These are phyloP conservation scores for Dipodomys spectabilis DNA, from an alignment of 2,113 vertebrate genomes.

Conservation along the genomic window DNA sequence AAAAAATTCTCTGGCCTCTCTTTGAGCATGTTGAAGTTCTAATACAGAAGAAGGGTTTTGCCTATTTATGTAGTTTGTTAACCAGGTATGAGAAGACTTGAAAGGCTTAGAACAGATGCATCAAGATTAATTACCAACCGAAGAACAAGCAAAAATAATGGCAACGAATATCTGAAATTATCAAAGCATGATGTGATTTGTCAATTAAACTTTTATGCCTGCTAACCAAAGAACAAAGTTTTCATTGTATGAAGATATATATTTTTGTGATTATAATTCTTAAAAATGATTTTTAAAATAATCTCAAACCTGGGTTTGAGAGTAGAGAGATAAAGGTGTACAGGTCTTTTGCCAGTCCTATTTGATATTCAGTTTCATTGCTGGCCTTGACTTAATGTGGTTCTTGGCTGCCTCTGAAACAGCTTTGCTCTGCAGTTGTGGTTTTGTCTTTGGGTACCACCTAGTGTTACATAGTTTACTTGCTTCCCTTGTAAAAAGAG, in stretches of 20 bases:
- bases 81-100: background rate
- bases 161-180: background rate
- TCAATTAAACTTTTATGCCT: background rate
- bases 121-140: constrained; percentile 17
- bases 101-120: constrained; percentile 2
- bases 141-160: background rate
- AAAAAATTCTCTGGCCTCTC: background rate
- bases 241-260: background rate
- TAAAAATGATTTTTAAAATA: background rate
- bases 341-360: background rate
- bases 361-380: background rate
- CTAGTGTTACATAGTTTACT: background rate
- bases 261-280: constrained; percentile 13
- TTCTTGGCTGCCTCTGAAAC: background rate
- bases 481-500: background rate
- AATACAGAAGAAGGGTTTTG: background rate
- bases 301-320: background rate
- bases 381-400: background rate
- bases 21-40: background rate
- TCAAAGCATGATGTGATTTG: background rate
- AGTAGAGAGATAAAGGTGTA: background rate
- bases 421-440: background rate
- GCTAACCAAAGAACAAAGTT: background rate
- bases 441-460: background rate
- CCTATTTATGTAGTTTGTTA: background rate